Percentiles rank a stretch among this genome's conserved stretches.
Conservation (phyloP, 2,888 invertebrate genomes). For the Xestobium rufovillosum region DNA sequence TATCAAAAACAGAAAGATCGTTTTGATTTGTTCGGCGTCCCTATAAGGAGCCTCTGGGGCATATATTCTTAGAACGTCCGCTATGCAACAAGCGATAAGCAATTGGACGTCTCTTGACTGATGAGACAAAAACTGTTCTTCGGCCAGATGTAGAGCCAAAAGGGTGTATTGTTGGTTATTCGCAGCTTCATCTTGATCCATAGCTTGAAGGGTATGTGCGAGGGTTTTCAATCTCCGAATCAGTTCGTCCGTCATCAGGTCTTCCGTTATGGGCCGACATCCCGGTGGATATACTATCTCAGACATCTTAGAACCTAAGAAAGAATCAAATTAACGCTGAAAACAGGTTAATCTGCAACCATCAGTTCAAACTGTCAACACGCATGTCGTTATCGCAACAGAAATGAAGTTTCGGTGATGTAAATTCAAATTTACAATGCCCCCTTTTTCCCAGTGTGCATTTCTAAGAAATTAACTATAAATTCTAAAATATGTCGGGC, state of each 20-base stretch:
- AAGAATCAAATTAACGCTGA: too few species aligned
- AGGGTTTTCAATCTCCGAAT: slow-evolving; percentile 88
- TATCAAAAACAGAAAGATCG: slow-evolving; percentile 89
- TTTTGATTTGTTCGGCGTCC: slow-evolving; percentile 87
- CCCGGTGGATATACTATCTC: slow-evolving; percentile 91
- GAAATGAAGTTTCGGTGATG: too few species aligned
- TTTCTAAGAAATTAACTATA: too few species aligned
- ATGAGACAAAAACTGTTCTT: slow-evolving; percentile 88
- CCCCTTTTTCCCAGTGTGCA: too few species aligned
- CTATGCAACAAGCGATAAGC: slow-evolving; percentile 93
- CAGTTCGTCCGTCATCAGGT: slow-evolving; percentile 91
- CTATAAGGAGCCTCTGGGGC: slow-evolving; percentile 98
- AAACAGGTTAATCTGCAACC: too few species aligned
- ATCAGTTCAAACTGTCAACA: too few species aligned
- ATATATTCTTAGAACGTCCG: slow-evolving; percentile 92
- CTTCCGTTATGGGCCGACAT: slow-evolving; percentile 90
- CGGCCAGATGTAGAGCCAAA: slow-evolving; percentile 84
- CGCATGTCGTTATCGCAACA: too few species aligned
- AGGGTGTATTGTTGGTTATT: slow-evolving; percentile 81
- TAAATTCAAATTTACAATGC: too few species aligned
- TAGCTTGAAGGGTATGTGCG: slow-evolving; percentile 90
- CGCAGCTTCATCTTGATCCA: slow-evolving; percentile 94
- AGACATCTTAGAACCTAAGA: slow-evolving; percentile 55
- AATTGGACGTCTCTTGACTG: slow-evolving; percentile 87
- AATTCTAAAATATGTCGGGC: too few species aligned